A percentile compares a stretch with the other conserved stretches of the same genome.
Conservation (phyloP, 2,888 invertebrate genomes). For the Deroplatys truncata region DNA sequence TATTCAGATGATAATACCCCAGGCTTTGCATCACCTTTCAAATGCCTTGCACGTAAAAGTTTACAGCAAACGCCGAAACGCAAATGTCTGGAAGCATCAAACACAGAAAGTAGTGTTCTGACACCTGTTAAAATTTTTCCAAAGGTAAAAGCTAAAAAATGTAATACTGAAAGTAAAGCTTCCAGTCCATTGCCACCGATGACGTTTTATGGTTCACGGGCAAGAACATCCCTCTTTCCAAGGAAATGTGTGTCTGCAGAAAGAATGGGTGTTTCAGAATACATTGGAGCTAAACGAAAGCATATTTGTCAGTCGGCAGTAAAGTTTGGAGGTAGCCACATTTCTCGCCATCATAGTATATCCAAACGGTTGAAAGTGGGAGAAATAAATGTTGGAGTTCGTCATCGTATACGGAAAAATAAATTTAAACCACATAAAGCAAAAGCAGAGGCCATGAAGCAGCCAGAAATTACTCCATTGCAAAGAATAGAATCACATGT, state of each 20-base stretch:
- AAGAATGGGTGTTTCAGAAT: background rate
- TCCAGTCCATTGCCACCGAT: background rate
- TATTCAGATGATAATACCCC: background rate
- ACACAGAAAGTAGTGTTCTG: background rate
- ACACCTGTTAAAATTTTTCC: background rate
- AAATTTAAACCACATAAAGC: constrained; percentile 30
- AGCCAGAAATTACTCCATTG: constrained; percentile 38
- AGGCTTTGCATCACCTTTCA: constrained; percentile 20
- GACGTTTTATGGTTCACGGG: background rate
- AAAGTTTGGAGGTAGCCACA: too few relatives aligned
- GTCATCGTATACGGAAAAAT: constrained; percentile 57
- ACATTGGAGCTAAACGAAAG: background rate
- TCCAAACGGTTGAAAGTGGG: constrained; percentile 47
- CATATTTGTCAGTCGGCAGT: background rate
- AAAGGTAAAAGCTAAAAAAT: background rate
- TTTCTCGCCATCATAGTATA: background rate
- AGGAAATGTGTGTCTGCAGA: background rate
- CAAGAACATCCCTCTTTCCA: background rate
- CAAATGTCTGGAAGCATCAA: background rate
- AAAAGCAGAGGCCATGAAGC: constrained; percentile 35
- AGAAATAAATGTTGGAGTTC: constrained; percentile 63
- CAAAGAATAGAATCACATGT: constrained; percentile 13
- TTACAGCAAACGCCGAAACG: constrained; percentile 16
- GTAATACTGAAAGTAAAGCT: background rate
- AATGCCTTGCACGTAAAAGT: constrained; percentile 29